Base-by-base conservation (phyloP, 2,113 vertebrate genomes). In the Tretioscincus oriximinensis region DNA sequence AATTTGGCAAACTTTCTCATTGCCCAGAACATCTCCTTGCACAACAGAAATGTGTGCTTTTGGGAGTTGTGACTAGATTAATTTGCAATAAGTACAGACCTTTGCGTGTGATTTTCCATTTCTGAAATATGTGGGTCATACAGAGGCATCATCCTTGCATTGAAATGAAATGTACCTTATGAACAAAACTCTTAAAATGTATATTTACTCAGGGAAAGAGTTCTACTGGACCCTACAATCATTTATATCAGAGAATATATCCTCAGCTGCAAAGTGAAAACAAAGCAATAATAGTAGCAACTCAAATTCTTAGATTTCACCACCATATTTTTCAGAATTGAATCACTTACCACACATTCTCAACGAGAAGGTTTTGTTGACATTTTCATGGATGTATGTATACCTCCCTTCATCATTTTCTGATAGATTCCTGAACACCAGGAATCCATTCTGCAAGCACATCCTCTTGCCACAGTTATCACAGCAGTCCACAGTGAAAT, bases 301-400 rank as follows among this genome's bases (percentile, higher is more conserved):
- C 24, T 1, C 41, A 86, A 26, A 4, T 41, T 90, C 35, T 79
- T 26, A 58, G 69, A 28, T 73, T 81, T 82, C 76, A 76, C 61
- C 84, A 72, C 1, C 75, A 74, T 81, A 58, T 58, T 58, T 58
- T 58, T 65, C 26, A 16, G 14, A 65, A 28, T 11, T 28, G 64
- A 65, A 12, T 28, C 58, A 91, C 91, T 93, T 93, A 93, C 89
- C 90, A 76, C 87, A 73, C 4, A 92, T 83, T 79, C 86, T 1
- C 68, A 91, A 75, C 1, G 7, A 74, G 61, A 91, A 92, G 22
- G 1, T 2, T 72, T n/a, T 78, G 71, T 2, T 72, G 26, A 16
- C 35, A 5, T 88, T 76, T 68, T 83, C 77, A 83, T 85, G 83
- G 84, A 67, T 54, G 76, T 92, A 87, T 11, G 71, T 69, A 0